phyloP scores from a whole-genome alignment of 2,888 invertebrate genomes.

The Eupithecia tripunctaria region DNA sequence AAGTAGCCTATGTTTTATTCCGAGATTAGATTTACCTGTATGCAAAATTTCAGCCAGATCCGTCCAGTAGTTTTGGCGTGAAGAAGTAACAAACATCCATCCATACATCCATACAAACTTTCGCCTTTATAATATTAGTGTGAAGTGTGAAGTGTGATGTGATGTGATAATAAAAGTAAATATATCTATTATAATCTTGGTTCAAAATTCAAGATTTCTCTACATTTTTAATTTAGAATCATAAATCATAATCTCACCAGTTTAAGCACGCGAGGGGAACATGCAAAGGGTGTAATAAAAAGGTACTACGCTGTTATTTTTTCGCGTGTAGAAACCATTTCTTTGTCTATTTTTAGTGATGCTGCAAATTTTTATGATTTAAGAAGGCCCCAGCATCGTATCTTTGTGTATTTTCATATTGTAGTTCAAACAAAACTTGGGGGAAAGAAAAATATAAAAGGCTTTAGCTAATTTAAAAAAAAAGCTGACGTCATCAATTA shows the following conservation, averaged over 20 bases:
- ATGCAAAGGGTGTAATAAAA: slow-evolving; percentile 20
- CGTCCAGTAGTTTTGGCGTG: too few relatives aligned
- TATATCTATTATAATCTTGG: too few relatives aligned
- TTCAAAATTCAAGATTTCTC: neutral
- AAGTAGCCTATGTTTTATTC: too few relatives aligned
- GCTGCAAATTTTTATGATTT: slow-evolving; percentile 11
- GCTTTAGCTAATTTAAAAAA: neutral
- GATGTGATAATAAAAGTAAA: too few relatives aligned
- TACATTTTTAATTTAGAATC: slow-evolving; percentile 15
- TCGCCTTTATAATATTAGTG: too few relatives aligned
- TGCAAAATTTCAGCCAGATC: too few relatives aligned
- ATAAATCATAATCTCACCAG: slow-evolving; percentile 23
- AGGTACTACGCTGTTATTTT: slow-evolving; percentile 15
- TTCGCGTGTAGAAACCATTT: slow-evolving; percentile 18
- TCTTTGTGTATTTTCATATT: neutral
- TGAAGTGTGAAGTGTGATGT: too few relatives aligned
- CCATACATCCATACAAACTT: too few relatives aligned
- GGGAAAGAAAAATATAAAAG: neutral
- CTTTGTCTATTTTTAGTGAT: slow-evolving; percentile 17
- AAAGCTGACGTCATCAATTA: neutral
- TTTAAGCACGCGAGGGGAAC: slow-evolving; percentile 12
- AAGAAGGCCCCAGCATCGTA: neutral
- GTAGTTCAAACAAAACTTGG: neutral
- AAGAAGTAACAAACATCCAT: too few relatives aligned
- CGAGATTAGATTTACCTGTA: too few relatives aligned